Evolutionary conservation across 2,888 invertebrate genomes (phyloP).

Genomic region (Drosophila maculinotata): DNA sequence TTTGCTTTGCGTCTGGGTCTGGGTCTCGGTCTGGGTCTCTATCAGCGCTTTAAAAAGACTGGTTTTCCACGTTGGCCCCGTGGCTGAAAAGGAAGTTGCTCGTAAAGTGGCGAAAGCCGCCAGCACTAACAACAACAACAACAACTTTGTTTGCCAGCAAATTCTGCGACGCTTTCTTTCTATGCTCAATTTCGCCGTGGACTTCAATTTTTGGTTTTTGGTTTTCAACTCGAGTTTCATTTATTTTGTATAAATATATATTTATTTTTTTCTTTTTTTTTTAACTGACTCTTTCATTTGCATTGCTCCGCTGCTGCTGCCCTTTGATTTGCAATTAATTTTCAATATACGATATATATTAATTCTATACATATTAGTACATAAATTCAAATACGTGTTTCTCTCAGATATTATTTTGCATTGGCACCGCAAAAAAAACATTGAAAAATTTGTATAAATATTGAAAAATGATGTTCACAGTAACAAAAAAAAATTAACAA

Average conservation of each 20-base stretch:
- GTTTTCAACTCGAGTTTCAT: conserved; percentile 2
- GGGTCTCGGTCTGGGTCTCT: conserved; percentile 27
- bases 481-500: conserved; percentile 16
- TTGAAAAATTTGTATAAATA: conserved; percentile 1
- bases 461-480: conserved; percentile 13
- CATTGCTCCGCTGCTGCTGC: conserved; percentile 7
- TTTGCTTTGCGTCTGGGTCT: conserved; percentile 30
- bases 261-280: too few species aligned
- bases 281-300: background rate
- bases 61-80: conserved; percentile 57
- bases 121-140: conserved; percentile 34
- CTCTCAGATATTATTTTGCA: conserved; percentile 2
- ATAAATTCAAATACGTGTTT: background rate
- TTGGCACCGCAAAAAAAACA: conserved; percentile 3
- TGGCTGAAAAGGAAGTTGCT: conserved; percentile 74
- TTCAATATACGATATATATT: background rate
- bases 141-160: conserved; percentile 44
- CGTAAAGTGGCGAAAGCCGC: conserved; percentile 78
- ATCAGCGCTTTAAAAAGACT: conserved; percentile 43
- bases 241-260: background rate
- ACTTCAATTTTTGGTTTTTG: conserved; percentile 23
- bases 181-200: conserved; percentile 36
- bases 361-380: background rate
- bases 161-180: conserved; percentile 64
- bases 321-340: background rate